These are phyloP conservation scores for Oscheius sp. DNA, from an alignment of 2,888 invertebrate species.

Conservation along the genomic window DNA sequence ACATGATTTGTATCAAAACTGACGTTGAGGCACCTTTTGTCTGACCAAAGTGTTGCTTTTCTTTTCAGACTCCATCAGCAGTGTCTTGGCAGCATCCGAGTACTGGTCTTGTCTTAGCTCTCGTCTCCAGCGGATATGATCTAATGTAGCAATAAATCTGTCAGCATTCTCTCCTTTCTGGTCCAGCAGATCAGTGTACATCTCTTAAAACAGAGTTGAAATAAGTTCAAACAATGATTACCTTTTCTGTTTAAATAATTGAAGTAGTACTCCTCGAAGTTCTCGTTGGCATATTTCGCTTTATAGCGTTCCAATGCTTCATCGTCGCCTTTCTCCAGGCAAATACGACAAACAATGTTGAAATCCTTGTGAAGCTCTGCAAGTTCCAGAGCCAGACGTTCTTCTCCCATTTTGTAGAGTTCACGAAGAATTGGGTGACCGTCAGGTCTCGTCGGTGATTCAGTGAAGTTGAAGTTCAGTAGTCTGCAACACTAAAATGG, in stretches of 20 bases:
- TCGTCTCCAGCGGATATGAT: slow-evolving; percentile 32
- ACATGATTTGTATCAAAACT: background rate
- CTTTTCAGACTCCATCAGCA: slow-evolving; percentile 8
- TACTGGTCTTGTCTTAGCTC: slow-evolving; percentile 20
- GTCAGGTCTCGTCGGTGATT: slow-evolving; percentile 3
- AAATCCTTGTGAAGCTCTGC: slow-evolving; percentile 31
- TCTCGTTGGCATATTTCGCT: background rate
- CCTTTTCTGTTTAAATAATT: slow-evolving; percentile 22
- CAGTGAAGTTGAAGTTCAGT: slow-evolving; percentile 18
- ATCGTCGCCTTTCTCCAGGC: background rate
- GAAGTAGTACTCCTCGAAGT: slow-evolving; percentile 19
- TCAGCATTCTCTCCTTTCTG: slow-evolving; percentile 32
- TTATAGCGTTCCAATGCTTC: slow-evolving; percentile 1
- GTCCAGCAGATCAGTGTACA: slow-evolving; percentile 29
- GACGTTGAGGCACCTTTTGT: slow-evolving; percentile 2
- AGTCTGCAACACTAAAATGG: slow-evolving; percentile 8
- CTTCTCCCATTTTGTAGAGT: slow-evolving; percentile 13
- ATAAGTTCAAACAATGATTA: background rate
- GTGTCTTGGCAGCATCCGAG: slow-evolving; percentile 4
- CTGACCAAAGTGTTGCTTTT: background rate
- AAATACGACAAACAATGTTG: slow-evolving; percentile 27
- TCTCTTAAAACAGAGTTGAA: slow-evolving; percentile 11
- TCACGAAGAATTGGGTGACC: slow-evolving; percentile 19
- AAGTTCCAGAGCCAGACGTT: slow-evolving; percentile 15
- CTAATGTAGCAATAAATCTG: slow-evolving; percentile 19